Conservation (phyloP, 2,888 invertebrate species). For the Meiosimyza platycephala region DNA sequence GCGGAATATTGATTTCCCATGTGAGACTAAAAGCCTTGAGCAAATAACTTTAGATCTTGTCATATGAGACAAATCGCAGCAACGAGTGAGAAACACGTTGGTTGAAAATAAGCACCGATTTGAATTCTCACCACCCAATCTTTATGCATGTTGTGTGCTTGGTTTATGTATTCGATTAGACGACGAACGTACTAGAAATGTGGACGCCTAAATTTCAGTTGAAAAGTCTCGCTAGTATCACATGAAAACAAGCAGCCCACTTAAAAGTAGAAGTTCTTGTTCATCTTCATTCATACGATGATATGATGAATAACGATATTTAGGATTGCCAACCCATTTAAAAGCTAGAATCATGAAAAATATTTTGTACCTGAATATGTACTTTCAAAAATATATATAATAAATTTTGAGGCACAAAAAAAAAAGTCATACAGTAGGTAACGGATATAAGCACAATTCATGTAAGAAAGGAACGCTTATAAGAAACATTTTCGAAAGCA, state of each 20-base stretch:
- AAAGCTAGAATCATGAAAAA: too few species aligned
- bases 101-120: not conserved
- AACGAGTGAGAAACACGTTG: not conserved
- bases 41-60: not conserved
- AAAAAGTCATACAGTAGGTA: too few species aligned
- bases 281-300: constrained; percentile 26
- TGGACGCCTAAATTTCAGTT: too few species aligned
- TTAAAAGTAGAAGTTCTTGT: constrained; percentile 11
- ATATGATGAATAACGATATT: too few species aligned
- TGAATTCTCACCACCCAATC: constrained; percentile 10
- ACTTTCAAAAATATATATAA: too few species aligned
- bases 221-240: too few species aligned
- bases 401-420: too few species aligned
- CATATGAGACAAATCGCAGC: not conserved
- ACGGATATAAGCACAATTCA: too few species aligned
- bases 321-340: too few species aligned
- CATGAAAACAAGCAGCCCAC: constrained; percentile 5
- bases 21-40: constrained; percentile 18
- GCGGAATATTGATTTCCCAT: constrained; percentile 12
- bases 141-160: not conserved
- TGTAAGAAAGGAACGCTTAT: too few species aligned
- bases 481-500: too few species aligned
- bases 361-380: too few species aligned
- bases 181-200: not conserved
- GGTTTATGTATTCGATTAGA: constrained; percentile 25